Evolutionary conservation across 2,113 vertebrate species (phyloP), one percentile per base, ranked within the genome.

Genomic region (Ochotona princeps): DNA sequence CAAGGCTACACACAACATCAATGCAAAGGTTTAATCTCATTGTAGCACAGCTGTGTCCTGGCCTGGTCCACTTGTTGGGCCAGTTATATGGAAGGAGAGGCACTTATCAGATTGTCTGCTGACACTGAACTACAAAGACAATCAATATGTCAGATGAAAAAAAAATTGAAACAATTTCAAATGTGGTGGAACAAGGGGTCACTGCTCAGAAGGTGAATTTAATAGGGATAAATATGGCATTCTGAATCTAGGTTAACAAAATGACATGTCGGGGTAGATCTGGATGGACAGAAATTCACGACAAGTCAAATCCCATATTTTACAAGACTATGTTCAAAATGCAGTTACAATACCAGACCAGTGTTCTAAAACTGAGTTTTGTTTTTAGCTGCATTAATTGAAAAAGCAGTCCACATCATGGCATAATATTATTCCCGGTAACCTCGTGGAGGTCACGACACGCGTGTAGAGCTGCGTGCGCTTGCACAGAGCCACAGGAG

Each of bases 231-330:
- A 83, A 86, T 57, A 66, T 6, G 65, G 86, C 83, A 30, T 70
- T 87, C 47, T 81, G 38, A 89, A 86, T 87, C 89, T 78, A 81
- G 18, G 8, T 70, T 81, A 88, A 81, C 73, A 73, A 90, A 72
- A 78, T 38, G 83, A 80, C 3, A 75, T 30, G 8, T 26, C 12
- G 32, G 18, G 47, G 63, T n/a, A 54, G n/a, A 51, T 83, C 25
- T 38, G 5, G 49, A 80, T 89, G 60, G 65, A 78, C 7, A 80
- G 67, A 18, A 74, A 92, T 25, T 26, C 78, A 87, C 9, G 21
- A 63, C 80, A 90, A 94, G 85, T 65, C 47, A 74, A 60, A 30
- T 61, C 9, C 69, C 20, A 17, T 54, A 54, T 66, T 78, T 65
- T 25, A 60, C 2, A 35, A 38, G 20, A 84, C 30, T 38, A 7